Conservation (phyloP, 1,140 invertebrate genomes). For the Microvelia longipes region DNA sequence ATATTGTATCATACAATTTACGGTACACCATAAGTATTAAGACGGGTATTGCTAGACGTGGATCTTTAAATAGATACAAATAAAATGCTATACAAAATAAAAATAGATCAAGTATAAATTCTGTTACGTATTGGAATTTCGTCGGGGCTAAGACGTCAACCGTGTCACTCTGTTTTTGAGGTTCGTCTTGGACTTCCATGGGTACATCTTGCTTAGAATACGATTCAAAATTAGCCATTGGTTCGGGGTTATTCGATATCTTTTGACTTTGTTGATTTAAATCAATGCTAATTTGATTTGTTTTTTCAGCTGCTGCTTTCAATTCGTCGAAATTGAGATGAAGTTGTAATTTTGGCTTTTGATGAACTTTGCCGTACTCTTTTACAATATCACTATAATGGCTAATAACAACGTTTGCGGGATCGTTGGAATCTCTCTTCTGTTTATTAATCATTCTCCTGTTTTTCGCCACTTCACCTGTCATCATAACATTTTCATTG, state of each 20-base stretch:
- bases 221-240: neutral
- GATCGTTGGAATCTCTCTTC: slow-evolving; percentile 5
- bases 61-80: slow-evolving; percentile 62
- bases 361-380: slow-evolving; percentile 38
- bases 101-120: slow-evolving; percentile 18
- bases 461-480: slow-evolving; percentile 17
- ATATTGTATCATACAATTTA: slow-evolving; percentile 40
- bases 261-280: neutral
- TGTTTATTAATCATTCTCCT: slow-evolving; percentile 8
- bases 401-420: slow-evolving; percentile 49
- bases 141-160: neutral
- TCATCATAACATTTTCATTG: slow-evolving; percentile 13
- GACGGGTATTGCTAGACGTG: slow-evolving; percentile 55
- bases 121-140: slow-evolving; percentile 13
- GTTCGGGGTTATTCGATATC: neutral
- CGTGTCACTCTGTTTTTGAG: neutral
- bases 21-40: slow-evolving; percentile 57
- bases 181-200: slow-evolving; percentile 2
- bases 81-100: slow-evolving; percentile 45
- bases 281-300: slow-evolving; percentile 19
- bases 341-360: slow-evolving; percentile 35
- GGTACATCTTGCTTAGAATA: neutral
- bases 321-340: slow-evolving; percentile 46
- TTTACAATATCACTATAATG: slow-evolving; percentile 66
- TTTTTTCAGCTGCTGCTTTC: slow-evolving; percentile 38